Evolutionary conservation across 2,797 vertebrate species (phyloP), one percentile per base, ranked within the genome.

Genomic region (Babyrousa celebensis): DNA sequence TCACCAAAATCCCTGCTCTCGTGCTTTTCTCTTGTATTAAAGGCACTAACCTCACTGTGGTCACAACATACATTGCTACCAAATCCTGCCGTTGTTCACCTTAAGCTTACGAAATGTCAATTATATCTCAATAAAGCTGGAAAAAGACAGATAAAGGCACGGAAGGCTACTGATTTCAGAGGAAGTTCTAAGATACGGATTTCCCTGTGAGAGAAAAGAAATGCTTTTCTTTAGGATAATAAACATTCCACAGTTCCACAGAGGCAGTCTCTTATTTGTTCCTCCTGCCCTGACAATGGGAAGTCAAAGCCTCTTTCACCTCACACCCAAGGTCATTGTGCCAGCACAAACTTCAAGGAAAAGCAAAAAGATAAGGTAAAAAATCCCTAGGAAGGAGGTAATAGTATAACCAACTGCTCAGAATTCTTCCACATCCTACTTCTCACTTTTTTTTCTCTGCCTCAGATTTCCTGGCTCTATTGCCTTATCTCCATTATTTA

Each of bases 181-280:
- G 68, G 36, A 52, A 23, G 25, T 89, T 87, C 56, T 93, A 70
- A 97, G 93, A 95, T 96, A 96, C 95, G 94, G 92, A 95, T 95
- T 96, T 97, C 96, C 93, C 85, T 90, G 29, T 60, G 52, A 89
- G 36, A 71, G 36, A 93, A 92, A 79, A 96, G 72, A 95, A 96
- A 96, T 85, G 91, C 75, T 96, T 97, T 97, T 94, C 93, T 95
- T 94, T 95, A 85, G 63, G 82, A 96, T 96, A 95, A 92, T 84
- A 96, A 97, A 94, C 96, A 96, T 93, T 95, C 89, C 95, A 85
- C 75, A 89, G 65, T 87, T 94, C 95, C 95, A 27, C 0, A 25
- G 92, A 96, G 95, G 54, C 91, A 56, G 82, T 78, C 71, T 56
- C 94, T 84, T 91, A 88, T 96, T 96, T 96, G 95, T 93, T 93